Evolutionary conservation across 92 coral and sea anemone genomes (phyloP).

Genomic region (Heliopora coerulea): DNA sequence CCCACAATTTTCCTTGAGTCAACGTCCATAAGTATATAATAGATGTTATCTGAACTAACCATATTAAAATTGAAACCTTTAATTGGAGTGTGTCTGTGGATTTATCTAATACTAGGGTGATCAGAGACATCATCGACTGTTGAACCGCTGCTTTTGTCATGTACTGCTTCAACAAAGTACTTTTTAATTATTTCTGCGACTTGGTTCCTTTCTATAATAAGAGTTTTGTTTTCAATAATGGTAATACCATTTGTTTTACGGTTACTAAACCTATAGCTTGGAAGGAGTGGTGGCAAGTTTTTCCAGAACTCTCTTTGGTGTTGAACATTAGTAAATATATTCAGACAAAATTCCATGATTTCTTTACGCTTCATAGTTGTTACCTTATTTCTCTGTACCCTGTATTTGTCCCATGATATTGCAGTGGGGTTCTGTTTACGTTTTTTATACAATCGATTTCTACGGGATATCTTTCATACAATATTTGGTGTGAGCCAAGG

Average conservation of each 20-base stretch:
- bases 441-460: conserved; percentile 48
- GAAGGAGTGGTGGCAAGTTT: conserved; percentile 45
- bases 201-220: conserved; percentile 37
- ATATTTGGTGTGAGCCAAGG: conserved; percentile 63
- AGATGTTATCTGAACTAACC: neutral
- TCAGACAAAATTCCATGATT: neutral
- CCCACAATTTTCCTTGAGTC: neutral
- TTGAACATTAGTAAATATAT: conserved; percentile 28
- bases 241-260: neutral
- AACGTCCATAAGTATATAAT: neutral
- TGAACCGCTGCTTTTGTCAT: neutral
- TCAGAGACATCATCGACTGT: neutral
- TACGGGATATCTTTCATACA: conserved; percentile 44
- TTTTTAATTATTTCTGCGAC: neutral
- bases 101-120: neutral
- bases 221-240: conserved; percentile 36
- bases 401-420: conserved; percentile 41
- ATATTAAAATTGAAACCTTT: neutral
- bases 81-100: neutral
- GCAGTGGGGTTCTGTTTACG: conserved; percentile 40
- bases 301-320: conserved; percentile 64
- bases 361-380: conserved; percentile 49
- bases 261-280: neutral
- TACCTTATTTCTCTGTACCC: conserved; percentile 52
- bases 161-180: neutral